Evolutionary conservation across 2,797 vertebrate genomes (phyloP), one percentile per base, ranked within the genome.

Genomic region (Loriculus beryllinus): DNA sequence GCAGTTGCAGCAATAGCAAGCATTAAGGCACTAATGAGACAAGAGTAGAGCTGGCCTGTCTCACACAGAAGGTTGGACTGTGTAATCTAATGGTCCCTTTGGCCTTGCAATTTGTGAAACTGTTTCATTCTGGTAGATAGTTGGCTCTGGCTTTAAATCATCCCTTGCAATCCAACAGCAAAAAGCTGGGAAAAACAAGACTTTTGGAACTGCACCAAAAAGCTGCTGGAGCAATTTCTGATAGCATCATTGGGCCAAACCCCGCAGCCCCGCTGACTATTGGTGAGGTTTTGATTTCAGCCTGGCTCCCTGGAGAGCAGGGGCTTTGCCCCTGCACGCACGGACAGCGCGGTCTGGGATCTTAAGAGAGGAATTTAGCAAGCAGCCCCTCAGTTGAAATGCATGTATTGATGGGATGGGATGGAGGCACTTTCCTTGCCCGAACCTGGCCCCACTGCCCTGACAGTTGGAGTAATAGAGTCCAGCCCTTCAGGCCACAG

Each of bases 91-190:
- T 25, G 72, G 86, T 93, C 92, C 86, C 94, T 78, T 95, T 14
- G 57, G 95, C 92, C 90, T 82, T 64, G 60, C 86, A 63, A 75
- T 91, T 94, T 92, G 93, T 75, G 86, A 78, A 94, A 94, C 84
- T 69, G 52, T 54, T 95, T 92, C 92, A 78, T 94, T 95, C 75
- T 89, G 79, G 82, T 91, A 91, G 92, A 95, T 94, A 89, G 82
- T 17, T 92, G 90, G 88, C 95, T 93, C 86, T 45, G 86, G 64
- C 91, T 92, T 78, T 90, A 93, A 94, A 90, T 95, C 93, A 82
- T 89, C 90, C 93, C 57, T 76, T 64, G 86, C 88, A 93, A 87
- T 95, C 86, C 92, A 91, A 87, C 72, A 86, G 90, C 64, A 94
- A 86, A 94, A 76, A 70, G 75, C 86, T 92, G 95, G 94, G 93